phyloP scores from a whole-genome alignment of 2,888 invertebrate species.

The Catocala fraxini region DNA sequence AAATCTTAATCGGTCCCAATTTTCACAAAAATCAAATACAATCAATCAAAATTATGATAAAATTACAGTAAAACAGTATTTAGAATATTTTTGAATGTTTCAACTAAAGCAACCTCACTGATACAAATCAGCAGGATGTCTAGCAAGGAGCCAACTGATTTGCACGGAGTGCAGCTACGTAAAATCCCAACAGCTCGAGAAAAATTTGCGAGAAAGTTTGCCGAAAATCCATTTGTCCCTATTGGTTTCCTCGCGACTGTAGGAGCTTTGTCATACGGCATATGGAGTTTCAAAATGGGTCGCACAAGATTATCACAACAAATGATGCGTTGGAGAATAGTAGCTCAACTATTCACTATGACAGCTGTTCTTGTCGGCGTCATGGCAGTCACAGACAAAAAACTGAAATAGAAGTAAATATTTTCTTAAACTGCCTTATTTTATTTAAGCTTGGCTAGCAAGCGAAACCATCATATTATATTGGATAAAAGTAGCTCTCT shows the following conservation, averaged over 20 bases:
- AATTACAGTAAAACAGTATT: no score
- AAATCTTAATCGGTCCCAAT: no score
- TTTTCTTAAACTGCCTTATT: not conserved
- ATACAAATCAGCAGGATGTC: no score
- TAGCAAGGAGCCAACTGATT: constrained; percentile 69
- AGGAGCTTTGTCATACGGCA: constrained; percentile 90
- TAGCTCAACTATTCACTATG: constrained; percentile 96
- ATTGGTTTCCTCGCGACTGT: constrained; percentile 92
- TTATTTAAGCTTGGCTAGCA: no score
- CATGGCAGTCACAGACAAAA: constrained; percentile 80
- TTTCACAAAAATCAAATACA: no score
- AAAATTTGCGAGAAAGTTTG: constrained; percentile 91
- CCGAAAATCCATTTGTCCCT: constrained; percentile 94
- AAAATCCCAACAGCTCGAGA: constrained; percentile 77
- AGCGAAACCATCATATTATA: no score
- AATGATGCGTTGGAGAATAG: constrained; percentile 95
- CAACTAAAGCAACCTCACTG: no score
- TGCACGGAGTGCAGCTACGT: constrained; percentile 91
- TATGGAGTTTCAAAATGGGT: constrained; percentile 91
- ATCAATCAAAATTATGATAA: no score
- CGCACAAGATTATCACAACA: constrained; percentile 90
- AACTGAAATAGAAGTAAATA: constrained; percentile 50
- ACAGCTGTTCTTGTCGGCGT: constrained; percentile 90
- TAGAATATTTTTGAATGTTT: no score
- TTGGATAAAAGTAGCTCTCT: no score